Percentiles rank a stretch among this genome's conserved stretches.
Evolutionary conservation across 1,140 invertebrate species (phyloP).

Genomic region (Diuraphis noxia): DNA sequence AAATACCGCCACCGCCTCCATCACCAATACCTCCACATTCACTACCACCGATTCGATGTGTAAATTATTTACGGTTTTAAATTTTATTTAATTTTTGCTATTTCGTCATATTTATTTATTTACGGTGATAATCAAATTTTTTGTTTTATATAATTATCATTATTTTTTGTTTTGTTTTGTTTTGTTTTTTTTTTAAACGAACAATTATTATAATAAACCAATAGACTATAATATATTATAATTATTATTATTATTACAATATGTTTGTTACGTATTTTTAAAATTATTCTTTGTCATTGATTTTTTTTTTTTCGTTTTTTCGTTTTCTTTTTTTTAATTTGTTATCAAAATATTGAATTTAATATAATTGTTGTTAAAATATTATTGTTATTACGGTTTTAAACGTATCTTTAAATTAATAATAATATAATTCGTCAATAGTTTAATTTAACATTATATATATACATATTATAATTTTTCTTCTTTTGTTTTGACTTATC

Average conservation of each 20-base stretch:
- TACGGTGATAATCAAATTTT: slow-evolving; percentile 24
- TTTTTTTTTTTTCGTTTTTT: slow-evolving; percentile 40
- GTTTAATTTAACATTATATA: slow-evolving; percentile 39
- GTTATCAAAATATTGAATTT: slow-evolving; percentile 53
- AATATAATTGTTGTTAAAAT: slow-evolving; percentile 50
- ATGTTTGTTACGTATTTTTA: slow-evolving; percentile 53
- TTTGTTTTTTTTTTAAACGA: slow-evolving; percentile 34
- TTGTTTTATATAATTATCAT: slow-evolving; percentile 38
- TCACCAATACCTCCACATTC: neutral
- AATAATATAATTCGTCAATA: slow-evolving; percentile 51
- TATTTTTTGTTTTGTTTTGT: slow-evolving; percentile 24
- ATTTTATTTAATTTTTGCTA: slow-evolving; percentile 24
- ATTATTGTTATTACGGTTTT: slow-evolving; percentile 45
- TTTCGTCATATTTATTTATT: slow-evolving; percentile 31
- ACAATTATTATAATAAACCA: slow-evolving; percentile 46
- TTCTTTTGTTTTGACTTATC: neutral
- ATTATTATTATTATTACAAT: slow-evolving; percentile 28
- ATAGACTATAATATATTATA: slow-evolving; percentile 30
- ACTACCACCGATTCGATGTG: neutral
- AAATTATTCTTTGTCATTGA: slow-evolving; percentile 48
- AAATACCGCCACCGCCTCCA: neutral
- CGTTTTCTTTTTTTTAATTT: slow-evolving; percentile 48
- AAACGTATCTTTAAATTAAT: slow-evolving; percentile 51
- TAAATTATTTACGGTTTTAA: slow-evolving; percentile 18
- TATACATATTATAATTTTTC: slow-evolving; percentile 17